Base-by-base conservation (phyloP, 1,140 invertebrate genomes). In the Drosophila kurseongensis region DNA sequence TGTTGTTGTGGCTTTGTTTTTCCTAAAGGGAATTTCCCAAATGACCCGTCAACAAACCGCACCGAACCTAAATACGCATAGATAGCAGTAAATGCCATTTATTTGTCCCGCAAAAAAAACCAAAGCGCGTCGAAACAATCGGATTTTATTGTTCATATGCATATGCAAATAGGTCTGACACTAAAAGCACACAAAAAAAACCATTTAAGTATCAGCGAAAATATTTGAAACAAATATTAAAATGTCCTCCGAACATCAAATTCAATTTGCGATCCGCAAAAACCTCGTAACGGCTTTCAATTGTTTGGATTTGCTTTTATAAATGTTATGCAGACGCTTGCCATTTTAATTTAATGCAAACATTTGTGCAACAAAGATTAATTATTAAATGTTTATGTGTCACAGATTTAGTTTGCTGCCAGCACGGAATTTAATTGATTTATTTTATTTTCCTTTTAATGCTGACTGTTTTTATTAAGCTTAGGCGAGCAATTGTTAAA, bases 291-390 rank as follows among this genome's bases (percentile, higher is more conserved):
- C 51, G 42, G 52, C 44, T 62, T 59, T 50, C 55, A 62, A 77
- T 89, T 80, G 63, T 88, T 83, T 47, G 32, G 1, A 47, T 75
- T 56, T 59, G 16, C 27, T 27, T 48, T 40, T 35, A 60, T 45
- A 38, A 29, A 60, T 69, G 54, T 54, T 50, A 40, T 78, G 78
- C 75, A 75, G 55, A 47, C 78, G 62, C 54, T 65, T 73, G 62
- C 71, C 61, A 82, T 69, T 86, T 86, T 76, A 76, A 83, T 82
- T 83, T 67, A 82, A 88, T 69, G 67, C 80, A 89, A 83, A 88
- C 56, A 86, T 89, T 86, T 73, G 72, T 50, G 35, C 48, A 59
- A 52, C 54, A 61, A 58, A 74, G 44, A 89, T 89, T 66, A 88
- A 88, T 86, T 73, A 83, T 83, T 67, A 80, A 86, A 62, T 63